Base-by-base conservation (phyloP, 2,888 invertebrate genomes). In the Lithosia quadra region DNA sequence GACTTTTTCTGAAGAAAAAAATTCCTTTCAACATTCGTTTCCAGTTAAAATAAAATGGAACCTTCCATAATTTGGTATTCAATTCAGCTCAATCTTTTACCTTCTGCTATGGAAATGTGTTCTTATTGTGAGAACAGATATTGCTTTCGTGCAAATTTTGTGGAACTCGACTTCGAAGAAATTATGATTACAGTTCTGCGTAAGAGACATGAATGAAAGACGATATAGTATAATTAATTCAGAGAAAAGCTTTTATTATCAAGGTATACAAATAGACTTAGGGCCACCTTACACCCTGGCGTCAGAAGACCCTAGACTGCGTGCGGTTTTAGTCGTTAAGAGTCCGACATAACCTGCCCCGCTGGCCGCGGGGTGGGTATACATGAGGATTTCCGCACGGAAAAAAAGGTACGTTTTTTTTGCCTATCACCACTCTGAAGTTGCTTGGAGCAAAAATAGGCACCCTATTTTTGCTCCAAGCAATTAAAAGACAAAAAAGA, bases 11-110 rank as follows among this genome's bases (percentile, higher is more conserved):
- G 0, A 58, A 58, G 33, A 33, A 33, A 33, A 58, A 33, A 28
- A 11, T n/a, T 28, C 28, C 24, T 49, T 62, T 62, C 28, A 33
- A 28, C n/a, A 7, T 21, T 21, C 55, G 4, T 58, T 62, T 62
- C 10, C 24, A 62, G 28, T 62, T 49, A 33, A n/a, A 0, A 28
- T 33, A 53, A 28, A 62, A 62, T 39, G 43, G 49, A 62, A 62
- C 28, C 61, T 24, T 49, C 18, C 18, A n/a, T 21, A 21, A 33
- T 53, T 62, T 62, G 49, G n/a, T 62, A 62, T 62, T 53, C n/a
- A 62, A 49, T 62, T 49, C 11, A 22, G 24, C 1, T 61, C 18
- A 24, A 61, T 43, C 58, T 58, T 58, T 33, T 58, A 58, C 18
- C 58, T 33, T 33, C 18, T 58, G 10, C 28, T 28, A 58, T 28